Evolutionary conservation across 2,888 invertebrate species (phyloP).

Genomic region (Andrena bucephala): DNA sequence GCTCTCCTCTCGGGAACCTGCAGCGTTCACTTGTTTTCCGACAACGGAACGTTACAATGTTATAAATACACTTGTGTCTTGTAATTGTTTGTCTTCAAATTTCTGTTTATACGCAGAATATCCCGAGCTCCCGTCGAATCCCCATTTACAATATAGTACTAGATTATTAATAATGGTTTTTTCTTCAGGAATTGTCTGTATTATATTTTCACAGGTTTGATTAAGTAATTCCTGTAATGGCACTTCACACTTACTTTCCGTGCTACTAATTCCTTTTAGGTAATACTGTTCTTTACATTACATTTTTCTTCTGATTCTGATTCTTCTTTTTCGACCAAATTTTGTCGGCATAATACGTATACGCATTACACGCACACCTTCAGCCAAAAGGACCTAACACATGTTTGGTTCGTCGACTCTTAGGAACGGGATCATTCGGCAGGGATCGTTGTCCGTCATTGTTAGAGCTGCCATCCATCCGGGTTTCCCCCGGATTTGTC

Average conservation of each 20-base stretch:
- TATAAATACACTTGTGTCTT: neutral
- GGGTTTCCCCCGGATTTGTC: too few species aligned
- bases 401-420: too few species aligned
- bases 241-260: neutral
- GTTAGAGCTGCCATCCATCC: too few species aligned
- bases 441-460: too few species aligned
- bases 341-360: too few species aligned
- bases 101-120: neutral
- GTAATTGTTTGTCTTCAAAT: neutral
- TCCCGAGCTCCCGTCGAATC: constrained; percentile 2
- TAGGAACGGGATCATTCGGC: too few species aligned
- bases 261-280: neutral
- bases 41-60: neutral
- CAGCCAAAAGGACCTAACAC: too few species aligned
- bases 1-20: too few species aligned
- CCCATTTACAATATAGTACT: neutral
- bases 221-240: constrained; percentile 6
- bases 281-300: neutral
- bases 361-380: too few species aligned
- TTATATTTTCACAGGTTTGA: neutral
- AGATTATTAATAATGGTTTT: neutral
- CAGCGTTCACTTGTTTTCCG: too few species aligned
- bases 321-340: too few species aligned
- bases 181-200: neutral
- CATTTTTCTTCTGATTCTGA: too few species aligned